Conservation (phyloP, 2,113 vertebrate species). For the Ochotona princeps region DNA sequence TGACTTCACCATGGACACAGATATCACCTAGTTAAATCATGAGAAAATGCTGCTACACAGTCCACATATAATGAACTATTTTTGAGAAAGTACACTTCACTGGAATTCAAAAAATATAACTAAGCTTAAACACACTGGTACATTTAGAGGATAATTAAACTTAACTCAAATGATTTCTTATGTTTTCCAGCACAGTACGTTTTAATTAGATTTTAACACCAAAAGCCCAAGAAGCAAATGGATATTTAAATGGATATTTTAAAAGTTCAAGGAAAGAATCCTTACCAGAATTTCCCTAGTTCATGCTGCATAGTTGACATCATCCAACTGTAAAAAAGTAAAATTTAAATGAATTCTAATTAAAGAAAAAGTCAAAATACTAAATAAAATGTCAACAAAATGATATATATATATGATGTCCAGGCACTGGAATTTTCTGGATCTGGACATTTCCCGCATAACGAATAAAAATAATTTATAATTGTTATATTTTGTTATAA, state of each 20-base stretch:
- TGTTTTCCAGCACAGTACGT: neutral
- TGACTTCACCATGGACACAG: neutral
- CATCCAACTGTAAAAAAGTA: neutral
- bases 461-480: neutral
- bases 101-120: neutral
- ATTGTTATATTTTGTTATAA: neutral
- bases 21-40: neutral
- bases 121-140: neutral
- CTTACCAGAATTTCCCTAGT: neutral
- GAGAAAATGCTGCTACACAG: neutral
- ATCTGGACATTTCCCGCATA: neutral
- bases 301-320: neutral
- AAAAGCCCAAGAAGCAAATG: too few relatives aligned
- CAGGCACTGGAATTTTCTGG: neutral
- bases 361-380: neutral
- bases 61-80: neutral
- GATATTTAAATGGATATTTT: too few relatives aligned
- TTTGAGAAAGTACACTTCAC: neutral
- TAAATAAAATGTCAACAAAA: neutral
- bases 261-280: neutral
- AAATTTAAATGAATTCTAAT: neutral
- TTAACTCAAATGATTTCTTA: neutral
- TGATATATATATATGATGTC: neutral
- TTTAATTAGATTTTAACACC: neutral
- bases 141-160: neutral